Base-by-base conservation (phyloP, 1,140 invertebrate genomes). In the Mylabris phalerata region DNA sequence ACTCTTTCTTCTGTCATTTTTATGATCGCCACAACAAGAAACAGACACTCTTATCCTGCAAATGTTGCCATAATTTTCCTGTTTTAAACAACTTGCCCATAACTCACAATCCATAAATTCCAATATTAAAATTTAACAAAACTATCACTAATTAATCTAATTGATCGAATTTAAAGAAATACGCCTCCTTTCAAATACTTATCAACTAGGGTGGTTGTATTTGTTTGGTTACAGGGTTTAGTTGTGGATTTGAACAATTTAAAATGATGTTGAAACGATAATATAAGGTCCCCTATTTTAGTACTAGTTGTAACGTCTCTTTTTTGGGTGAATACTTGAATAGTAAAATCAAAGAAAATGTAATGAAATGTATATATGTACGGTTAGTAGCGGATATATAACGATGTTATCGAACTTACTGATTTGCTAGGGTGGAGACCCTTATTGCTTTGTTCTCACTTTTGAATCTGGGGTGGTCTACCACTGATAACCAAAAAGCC, bases 391-490 rank as follows among this genome's bases (percentile, higher is more conserved):
- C 59, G 48, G 58, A 66, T 71, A 67, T 69, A 65, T 71, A 66
- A 71, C 66, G 69, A 71, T 71, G 67, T 69, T 71, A 71, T 71
- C 69, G 66, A 66, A 66, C 60, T 65, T 65, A 68, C 61, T 69
- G 67, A 71, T 71, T 71, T 69, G 67, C 67, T 65, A 64, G 69
- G 69, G 69, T 66, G 65, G 50, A 65, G 57, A 69, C 69, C 69
- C 69, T 71, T 71, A 71, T 69, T 66, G 69, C 69, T 65, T 71
- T 71, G 69, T 71, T 69, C 69, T 71, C 69, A 71, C 69, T 71
- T 71, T 71, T 71, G 66, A 69, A 69, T 68, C 64, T 64, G 67
- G 67, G 67, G 69, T 69, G 67, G 69, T 71, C 66, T 64, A 61
- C 58, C 59, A 55, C 64, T 67, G 69, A 71, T 71, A 71, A 71